Percentiles rank a stretch among this genome's conserved stretches.
Evolutionary conservation across 2,113 vertebrate species (phyloP).

Genomic region (Typhlomys cinereus): DNA sequence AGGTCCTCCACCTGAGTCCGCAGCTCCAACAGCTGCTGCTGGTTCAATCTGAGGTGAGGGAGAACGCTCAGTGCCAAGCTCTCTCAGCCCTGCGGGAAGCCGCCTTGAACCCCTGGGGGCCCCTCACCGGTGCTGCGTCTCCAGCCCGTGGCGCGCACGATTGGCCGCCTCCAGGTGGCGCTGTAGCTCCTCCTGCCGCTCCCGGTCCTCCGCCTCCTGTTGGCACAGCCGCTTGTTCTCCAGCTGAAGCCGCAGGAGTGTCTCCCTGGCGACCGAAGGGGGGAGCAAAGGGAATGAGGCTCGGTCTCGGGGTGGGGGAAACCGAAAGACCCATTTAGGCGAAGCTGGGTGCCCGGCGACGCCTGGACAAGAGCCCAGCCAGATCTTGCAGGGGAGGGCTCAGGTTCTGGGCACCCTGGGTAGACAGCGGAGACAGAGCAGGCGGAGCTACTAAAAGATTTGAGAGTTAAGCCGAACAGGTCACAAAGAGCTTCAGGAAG

Average conservation of each 20-base stretch:
- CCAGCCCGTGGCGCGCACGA: constrained; percentile 88
- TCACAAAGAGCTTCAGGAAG: background rate
- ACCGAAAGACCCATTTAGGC: background rate
- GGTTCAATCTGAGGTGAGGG: constrained; percentile 85
- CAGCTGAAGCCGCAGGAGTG: constrained; percentile 88
- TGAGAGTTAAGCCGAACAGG: too few species aligned
- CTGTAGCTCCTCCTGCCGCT: constrained; percentile 86
- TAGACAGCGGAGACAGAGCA: background rate
- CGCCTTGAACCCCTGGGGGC: background rate
- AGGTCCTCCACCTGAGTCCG: constrained; percentile 90
- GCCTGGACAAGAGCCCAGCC: background rate
- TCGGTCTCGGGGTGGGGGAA: background rate
- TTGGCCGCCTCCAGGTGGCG: constrained; percentile 90
- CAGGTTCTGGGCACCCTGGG: background rate
- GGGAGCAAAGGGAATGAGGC: background rate
- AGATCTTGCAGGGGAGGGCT: background rate
- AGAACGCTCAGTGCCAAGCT: background rate
- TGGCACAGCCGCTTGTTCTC: constrained; percentile 93
- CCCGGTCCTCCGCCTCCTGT: constrained; percentile 89
- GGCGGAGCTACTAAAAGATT: background rate
- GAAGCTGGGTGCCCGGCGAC: background rate
- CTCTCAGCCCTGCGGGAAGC: background rate
- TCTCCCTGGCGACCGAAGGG: constrained; percentile 86
- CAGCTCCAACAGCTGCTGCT: constrained; percentile 91
- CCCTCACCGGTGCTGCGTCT: constrained; percentile 90